Evolutionary conservation across 2,797 vertebrate genomes (phyloP).

Genomic region (Rhinella marina): DNA sequence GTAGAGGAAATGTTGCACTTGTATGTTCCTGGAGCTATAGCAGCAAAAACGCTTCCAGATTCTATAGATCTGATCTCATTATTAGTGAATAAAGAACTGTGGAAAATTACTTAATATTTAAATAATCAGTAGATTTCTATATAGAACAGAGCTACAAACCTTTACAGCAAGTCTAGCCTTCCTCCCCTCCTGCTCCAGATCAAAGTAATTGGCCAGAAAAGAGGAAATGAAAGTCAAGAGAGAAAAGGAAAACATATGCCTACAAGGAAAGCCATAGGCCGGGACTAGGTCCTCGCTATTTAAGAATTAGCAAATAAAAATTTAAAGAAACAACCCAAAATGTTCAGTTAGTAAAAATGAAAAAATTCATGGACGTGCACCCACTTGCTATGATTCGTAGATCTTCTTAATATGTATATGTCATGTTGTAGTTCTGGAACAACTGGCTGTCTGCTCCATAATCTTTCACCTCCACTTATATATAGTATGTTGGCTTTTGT

Average conservation of each 20-base stretch:
- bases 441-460: no score
- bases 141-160: neutral
- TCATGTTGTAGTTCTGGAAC: no score
- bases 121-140: neutral
- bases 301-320: conserved; percentile 18
- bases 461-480: no score
- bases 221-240: conserved; percentile 40
- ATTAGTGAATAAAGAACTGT: neutral
- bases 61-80: neutral
- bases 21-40: neutral
- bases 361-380: no score
- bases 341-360: no score
- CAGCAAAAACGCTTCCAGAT: neutral
- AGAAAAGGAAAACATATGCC: conserved; percentile 44
- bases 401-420: no score
- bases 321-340: no score
- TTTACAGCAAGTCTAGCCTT: neutral
- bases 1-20: neutral
- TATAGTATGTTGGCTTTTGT: no score
- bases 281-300: neutral
- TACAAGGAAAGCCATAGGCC: conserved; percentile 13
- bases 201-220: conserved; percentile 33
- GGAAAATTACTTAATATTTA: neutral
- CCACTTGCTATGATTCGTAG: no score
- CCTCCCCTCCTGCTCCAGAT: conserved; percentile 19